A percentile compares a stretch with the other conserved stretches of the same genome.
These are phyloP conservation scores for Podarcis muralis DNA, from an alignment of 2,113 vertebrate species.

Conservation along the genomic window DNA sequence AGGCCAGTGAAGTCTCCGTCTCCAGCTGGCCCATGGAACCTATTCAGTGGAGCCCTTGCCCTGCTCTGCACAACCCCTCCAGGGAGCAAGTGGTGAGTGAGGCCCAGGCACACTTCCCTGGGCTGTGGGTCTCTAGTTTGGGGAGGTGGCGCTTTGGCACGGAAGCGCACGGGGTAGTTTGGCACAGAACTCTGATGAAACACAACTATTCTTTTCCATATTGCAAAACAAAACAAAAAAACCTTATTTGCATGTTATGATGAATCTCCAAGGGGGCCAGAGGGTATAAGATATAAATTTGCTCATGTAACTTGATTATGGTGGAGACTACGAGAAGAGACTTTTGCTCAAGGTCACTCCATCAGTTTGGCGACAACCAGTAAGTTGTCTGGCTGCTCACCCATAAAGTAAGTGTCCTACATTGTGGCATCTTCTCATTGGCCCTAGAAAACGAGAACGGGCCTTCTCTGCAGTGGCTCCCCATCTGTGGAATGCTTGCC, in stretches of 20 bases:
- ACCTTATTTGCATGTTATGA: too few relatives aligned
- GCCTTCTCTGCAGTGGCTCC: too few relatives aligned
- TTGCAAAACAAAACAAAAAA: too few relatives aligned
- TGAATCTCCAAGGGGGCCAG: too few relatives aligned
- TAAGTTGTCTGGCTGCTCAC: not conserved
- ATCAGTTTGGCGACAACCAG: not conserved
- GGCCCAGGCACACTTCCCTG: not conserved
- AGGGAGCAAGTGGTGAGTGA: constrained; percentile 70
- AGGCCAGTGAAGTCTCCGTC: constrained; percentile 88
- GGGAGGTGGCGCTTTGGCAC: not conserved
- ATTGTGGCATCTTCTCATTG: not conserved
- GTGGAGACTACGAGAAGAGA: not conserved
- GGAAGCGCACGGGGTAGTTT: not conserved
- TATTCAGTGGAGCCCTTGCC: constrained; percentile 84
- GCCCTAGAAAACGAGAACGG: too few relatives aligned
- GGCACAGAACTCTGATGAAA: not conserved
- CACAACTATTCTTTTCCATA: not conserved
- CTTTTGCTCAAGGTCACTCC: not conserved
- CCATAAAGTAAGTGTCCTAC: not conserved
- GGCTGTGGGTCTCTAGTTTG: not conserved
- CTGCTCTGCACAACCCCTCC: constrained; percentile 76
- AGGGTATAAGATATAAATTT: too few relatives aligned
- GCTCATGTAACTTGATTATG: too few relatives aligned
- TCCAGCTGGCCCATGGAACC: constrained; percentile 90
- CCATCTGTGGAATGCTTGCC: too few relatives aligned